Evolutionary conservation across 2,888 invertebrate species (phyloP), one percentile per base, ranked within the genome.

Genomic region (Dione juno): DNA sequence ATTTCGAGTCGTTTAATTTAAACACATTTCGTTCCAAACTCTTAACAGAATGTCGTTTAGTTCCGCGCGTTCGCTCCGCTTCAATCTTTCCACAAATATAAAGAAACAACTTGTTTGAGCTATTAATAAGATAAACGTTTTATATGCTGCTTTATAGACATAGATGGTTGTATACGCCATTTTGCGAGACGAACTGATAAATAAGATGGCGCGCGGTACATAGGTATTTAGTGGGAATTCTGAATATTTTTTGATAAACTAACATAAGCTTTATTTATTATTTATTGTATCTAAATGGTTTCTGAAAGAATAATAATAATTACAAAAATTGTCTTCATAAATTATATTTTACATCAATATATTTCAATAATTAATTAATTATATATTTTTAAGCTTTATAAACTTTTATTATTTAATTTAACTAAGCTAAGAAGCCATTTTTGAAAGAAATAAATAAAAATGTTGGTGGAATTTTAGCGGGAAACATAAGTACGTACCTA

Each of bases 101-200:
- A 57, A 59, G 41, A 70, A 54, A 58, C 48, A 63, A 53, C 35
- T 48, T 63, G 50, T 54, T 52, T 59, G 57, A 52, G 64, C 63
- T 67, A 89, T 90, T 86, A 88, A 90, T 89, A 88, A 88, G 86
- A 53, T 77, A 81, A 88, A 83, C 86, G 89, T 88, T 90, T 90
- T 90, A 90, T 89, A 89, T 82, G 82, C 64, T 35, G 84, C 80
- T 28, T 28, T 28, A 28, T 28, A 28, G 28, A 28, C 28, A 28
- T 28, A 3, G 28, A 28, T 28, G 28, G 5, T 28, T 5, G 3
- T 28, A 28, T 28, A 86, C 88, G 79, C 81, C 81, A 88, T 86
- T 82, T 71, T 80, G 78, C 79, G 77, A 78, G 77, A 45, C 35
- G 35, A 77, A 28, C 28, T 35, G 80, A 77, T 72, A 72, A 75